Evolutionary conservation across 2,113 vertebrate species (phyloP), one percentile per base, ranked within the genome.

Genomic region (Bufo bufo): DNA sequence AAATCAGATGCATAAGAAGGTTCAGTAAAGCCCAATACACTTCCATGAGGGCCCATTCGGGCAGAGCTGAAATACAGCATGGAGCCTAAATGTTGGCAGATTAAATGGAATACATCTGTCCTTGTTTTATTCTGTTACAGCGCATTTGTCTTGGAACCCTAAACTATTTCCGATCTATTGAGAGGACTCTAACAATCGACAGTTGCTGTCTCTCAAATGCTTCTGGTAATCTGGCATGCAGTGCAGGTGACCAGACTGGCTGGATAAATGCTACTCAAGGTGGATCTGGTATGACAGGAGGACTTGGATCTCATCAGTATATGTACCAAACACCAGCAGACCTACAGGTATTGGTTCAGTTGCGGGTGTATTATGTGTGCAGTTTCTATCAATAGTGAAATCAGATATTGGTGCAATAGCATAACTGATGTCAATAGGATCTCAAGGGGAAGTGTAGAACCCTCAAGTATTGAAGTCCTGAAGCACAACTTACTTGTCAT

Each of bases 131-230:
- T 92, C 71, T 87, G 6, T 90, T 90, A 85, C 90, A 96, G 94
- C 16, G 43, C 17, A 52, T 87, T 65, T 94, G 93, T 78, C 90
- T 97, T 72, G 94, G 93, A 49, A 90, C 94, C 87, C 91, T 96
- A 72, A 96, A 94, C 91, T 96, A 93, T 89, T 95, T 96, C 91
- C 93, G 92, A 87, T 96, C 96, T 0, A 6, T 95, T 66, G 94
- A 97, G 89, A 91, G 93, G 90, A 96, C 91, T 1, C 82, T 96
- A 83, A 95, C 92, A 0, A 94, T 95, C 88, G 95, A 94, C 65
- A 90, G 92, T 0, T 85, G 92, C 0, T 91, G 94, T 47, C 91
- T 96, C 58, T 90, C 87, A 54, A 75, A 85, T 65, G 90, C 91
- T 86, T 87, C 91, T 1, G 90, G 91, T 6, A 90, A 74, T 20